Conservation (phyloP, 2,113 vertebrate species). For the Chaetops frenatus region DNA sequence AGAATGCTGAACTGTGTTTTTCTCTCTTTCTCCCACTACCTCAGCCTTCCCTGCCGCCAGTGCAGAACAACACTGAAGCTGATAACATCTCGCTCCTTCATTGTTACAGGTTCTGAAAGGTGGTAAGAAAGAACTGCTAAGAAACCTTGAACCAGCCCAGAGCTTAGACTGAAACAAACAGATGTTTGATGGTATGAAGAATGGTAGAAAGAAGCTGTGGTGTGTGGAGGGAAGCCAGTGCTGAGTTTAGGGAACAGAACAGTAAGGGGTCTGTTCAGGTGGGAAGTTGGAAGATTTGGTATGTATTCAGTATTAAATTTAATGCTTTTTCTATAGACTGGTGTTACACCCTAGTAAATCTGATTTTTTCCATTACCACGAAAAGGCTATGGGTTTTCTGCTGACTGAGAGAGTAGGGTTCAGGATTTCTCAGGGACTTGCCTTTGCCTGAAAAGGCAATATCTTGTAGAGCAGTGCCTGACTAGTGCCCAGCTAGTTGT, state of each 20-base stretch:
- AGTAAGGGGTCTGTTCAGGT: background rate
- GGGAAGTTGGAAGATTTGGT: background rate
- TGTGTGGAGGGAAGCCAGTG: background rate
- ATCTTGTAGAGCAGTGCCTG: background rate
- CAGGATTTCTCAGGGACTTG: background rate
- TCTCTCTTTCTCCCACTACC: background rate
- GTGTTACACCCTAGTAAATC: background rate
- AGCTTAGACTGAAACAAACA: background rate
- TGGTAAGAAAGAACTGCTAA: background rate
- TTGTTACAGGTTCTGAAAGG: background rate
- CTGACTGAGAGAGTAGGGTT: background rate
- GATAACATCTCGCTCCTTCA: background rate
- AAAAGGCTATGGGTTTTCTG: accelerated
- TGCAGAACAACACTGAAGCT: background rate
- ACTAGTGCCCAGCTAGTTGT: background rate
- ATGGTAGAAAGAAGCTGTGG: background rate
- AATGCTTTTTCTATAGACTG: background rate
- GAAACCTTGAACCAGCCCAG: background rate
- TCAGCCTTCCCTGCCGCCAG: accelerated
- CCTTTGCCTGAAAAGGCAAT: background rate
- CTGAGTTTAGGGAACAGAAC: background rate
- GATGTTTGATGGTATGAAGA: background rate
- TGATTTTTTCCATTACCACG: background rate
- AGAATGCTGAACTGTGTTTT: accelerated
- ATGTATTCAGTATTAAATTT: background rate